Evolutionary conservation across 2,888 invertebrate genomes (phyloP).

Genomic region (Eupithecia subfuscata): DNA sequence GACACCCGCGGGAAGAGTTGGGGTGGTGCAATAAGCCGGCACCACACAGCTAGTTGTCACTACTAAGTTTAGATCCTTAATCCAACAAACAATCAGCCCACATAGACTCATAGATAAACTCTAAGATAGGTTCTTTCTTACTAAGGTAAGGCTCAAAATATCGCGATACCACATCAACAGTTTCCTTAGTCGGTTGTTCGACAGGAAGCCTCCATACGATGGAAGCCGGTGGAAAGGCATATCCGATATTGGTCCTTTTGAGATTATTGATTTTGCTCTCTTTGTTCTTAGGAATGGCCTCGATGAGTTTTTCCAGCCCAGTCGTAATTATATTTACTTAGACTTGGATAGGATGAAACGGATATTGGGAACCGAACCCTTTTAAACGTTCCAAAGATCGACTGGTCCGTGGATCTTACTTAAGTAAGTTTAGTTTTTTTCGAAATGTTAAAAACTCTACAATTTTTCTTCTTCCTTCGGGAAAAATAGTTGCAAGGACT

Average conservation of each 20-base stretch:
- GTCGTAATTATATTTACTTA: slow-evolving; percentile 34
- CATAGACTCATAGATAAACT: no score
- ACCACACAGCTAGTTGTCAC: no score
- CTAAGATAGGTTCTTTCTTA: no score
- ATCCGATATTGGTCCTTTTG: slow-evolving; percentile 37
- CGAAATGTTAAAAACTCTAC: not conserved
- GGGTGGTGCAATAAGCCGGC: no score
- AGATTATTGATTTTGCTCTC: slow-evolving; percentile 34
- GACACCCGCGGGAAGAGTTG: no score
- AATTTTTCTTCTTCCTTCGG: no score
- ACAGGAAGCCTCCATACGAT: slow-evolving; percentile 27
- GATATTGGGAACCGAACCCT: slow-evolving; percentile 21
- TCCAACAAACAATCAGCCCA: not conserved
- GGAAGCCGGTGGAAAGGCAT: slow-evolving; percentile 30
- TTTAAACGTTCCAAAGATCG: slow-evolving; percentile 4
- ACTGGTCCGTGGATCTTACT: not conserved
- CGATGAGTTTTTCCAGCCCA: slow-evolving; percentile 31
- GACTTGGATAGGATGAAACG: slow-evolving; percentile 22
- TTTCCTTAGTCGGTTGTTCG: not conserved
- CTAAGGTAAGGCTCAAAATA: not conserved
- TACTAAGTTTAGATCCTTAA: no score
- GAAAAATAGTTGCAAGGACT: no score
- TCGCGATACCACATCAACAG: slow-evolving; percentile 14
- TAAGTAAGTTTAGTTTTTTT: not conserved
- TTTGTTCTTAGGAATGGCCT: slow-evolving; percentile 29